Conservation (phyloP, 2,888 invertebrate species). For the Autographa pulchrina region DNA sequence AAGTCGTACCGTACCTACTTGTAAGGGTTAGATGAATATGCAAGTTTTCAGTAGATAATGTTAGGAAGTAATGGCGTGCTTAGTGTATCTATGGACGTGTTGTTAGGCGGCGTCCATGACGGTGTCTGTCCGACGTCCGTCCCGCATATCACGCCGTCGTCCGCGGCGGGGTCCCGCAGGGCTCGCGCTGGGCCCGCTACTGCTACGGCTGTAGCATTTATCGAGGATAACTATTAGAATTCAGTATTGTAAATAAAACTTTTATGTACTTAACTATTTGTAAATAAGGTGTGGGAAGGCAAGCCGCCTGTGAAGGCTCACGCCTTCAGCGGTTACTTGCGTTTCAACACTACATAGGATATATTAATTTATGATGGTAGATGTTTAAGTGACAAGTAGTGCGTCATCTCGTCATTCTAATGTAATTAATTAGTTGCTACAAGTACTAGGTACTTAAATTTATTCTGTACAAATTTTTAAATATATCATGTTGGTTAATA, state of each 20-base stretch:
- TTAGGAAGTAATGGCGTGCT: neutral
- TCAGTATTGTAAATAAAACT: conserved; percentile 68
- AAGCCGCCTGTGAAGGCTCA: neutral
- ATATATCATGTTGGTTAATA: conserved; percentile 84
- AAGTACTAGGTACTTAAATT: conserved; percentile 82
- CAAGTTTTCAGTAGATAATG: conserved; percentile 6
- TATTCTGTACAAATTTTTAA: conserved; percentile 86
- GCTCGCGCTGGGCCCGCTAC: neutral
- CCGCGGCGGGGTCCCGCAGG: neutral
- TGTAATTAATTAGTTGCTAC: conserved; percentile 65
- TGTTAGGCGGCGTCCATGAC: neutral
- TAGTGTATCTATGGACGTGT: neutral
- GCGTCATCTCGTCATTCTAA: conserved; percentile 75
- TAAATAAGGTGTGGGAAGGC: conserved; percentile 59
- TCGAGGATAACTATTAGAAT: conserved; percentile 37
- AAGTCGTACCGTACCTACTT: conserved; percentile 32
- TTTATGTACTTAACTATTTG: conserved; percentile 57
- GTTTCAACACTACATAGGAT: conserved; percentile 34
- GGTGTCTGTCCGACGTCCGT: neutral
- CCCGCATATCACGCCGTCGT: neutral
- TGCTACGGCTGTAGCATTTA: conserved; percentile 20
- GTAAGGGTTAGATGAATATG: conserved; percentile 15
- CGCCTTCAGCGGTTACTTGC: neutral
- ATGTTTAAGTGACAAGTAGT: conserved; percentile 56
- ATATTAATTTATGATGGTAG: conserved; percentile 66